Percentiles rank a stretch among this genome's conserved stretches.
Conservation (phyloP, 2,113 vertebrate genomes). For the Cynopterus brachyotis region DNA sequence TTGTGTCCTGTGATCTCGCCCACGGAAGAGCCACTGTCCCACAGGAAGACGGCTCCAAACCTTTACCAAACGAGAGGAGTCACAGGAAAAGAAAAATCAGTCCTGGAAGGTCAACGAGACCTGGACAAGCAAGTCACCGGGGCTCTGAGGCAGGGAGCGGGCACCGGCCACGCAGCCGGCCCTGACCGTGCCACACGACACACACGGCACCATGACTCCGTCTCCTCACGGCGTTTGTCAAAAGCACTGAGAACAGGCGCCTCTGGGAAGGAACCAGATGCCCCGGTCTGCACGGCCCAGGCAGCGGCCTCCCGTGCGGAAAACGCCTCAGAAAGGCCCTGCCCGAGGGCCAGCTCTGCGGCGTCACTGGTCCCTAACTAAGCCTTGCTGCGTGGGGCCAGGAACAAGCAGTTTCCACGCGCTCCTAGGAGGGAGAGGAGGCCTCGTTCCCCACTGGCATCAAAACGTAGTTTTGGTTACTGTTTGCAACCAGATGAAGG, state of each 20-base stretch:
- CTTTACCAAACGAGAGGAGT: conserved; percentile 77
- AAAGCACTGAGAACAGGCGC: neutral
- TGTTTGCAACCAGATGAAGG: neutral
- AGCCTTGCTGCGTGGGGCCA: neutral
- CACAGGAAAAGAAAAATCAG: neutral
- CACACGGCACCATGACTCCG: fast-evolving
- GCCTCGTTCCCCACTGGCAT: neutral
- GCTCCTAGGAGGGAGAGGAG: fast-evolving
- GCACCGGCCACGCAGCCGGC: fast-evolving
- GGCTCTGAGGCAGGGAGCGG: neutral
- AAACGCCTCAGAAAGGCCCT: neutral
- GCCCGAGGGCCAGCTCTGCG: too few species aligned
- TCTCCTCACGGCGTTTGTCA: fast-evolving
- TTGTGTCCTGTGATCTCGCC: conserved; percentile 92
- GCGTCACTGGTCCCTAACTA: fast-evolving
- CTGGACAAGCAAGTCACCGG: fast-evolving
- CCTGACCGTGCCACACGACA: fast-evolving
- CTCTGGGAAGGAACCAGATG: neutral
- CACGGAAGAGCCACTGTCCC: conserved; percentile 95
- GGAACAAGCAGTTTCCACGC: neutral
- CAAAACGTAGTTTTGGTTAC: neutral
- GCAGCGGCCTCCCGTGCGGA: fast-evolving
- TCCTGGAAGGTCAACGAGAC: neutral
- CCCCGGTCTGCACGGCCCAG: fast-evolving
- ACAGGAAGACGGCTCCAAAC: conserved; percentile 94